Evolutionary conservation across 2,888 invertebrate species (phyloP).

Genomic region (Gymnosoma rotundatum): DNA sequence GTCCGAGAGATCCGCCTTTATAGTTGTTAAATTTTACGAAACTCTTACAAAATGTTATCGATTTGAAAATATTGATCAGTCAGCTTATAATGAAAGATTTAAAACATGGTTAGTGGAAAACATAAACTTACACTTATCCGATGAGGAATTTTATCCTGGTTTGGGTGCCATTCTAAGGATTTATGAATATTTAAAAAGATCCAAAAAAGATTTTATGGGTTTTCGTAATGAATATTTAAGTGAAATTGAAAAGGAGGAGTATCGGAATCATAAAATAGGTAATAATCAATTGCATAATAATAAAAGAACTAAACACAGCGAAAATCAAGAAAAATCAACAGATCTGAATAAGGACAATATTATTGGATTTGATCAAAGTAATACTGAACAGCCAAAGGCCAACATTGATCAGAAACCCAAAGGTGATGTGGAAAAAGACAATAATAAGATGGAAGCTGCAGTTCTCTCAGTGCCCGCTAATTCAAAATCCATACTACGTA

Average conservation of each 20-base stretch:
- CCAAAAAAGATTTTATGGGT: constrained; percentile 37
- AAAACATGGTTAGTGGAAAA: constrained; percentile 78
- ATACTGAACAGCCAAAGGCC: background rate
- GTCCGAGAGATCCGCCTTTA: constrained; percentile 75
- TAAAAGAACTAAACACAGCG: background rate
- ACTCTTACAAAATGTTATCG: constrained; percentile 78
- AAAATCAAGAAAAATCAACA: background rate
- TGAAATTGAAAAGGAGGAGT: background rate
- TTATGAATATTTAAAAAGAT: constrained; percentile 73
- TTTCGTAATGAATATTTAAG: constrained; percentile 35
- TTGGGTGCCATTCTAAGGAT: constrained; percentile 79
- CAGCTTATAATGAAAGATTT: constrained; percentile 77
- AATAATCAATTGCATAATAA: background rate
- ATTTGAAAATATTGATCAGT: constrained; percentile 75
- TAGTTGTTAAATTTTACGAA: constrained; percentile 79
- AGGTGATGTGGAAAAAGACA: constrained; percentile 7
- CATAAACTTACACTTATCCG: constrained; percentile 77
- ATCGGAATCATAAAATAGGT: constrained; percentile 11
- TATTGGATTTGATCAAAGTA: background rate
- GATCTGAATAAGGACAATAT: background rate
- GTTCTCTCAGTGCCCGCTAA: background rate
- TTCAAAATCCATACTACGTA: constrained; percentile 23
- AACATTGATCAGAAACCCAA: background rate
- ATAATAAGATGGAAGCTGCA: constrained; percentile 5
- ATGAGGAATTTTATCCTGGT: constrained; percentile 80